Evolutionary conservation across 2,113 vertebrate species (phyloP), one percentile per base, ranked within the genome.

Genomic region (Laticauda colubrina): DNA sequence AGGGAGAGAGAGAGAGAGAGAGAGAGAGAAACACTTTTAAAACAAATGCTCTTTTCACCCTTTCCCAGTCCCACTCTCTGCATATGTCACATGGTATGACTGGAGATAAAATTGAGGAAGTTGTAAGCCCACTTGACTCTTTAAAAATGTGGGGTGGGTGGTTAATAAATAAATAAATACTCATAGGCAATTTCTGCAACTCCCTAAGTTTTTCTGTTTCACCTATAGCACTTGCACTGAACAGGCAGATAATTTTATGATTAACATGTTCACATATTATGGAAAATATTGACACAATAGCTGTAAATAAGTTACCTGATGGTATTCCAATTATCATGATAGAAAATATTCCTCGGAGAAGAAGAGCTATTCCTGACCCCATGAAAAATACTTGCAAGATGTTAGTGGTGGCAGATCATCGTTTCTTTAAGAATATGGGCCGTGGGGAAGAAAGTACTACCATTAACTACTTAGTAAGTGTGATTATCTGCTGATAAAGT

Each of bases 321-420:
- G 93, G 90, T 95, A 93, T 93, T 89, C 96, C 34, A 95, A 96
- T 90, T 57, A 89, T 97, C 91, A 57, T 91, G 39, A 91, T 95
- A 98, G 98, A 91, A 94, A 90, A 92, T 94, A 92, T 96, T 57
- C 97, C 94, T 93, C 97, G 99, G 93, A 97, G 97, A 95, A 99
- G 97, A 96, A 98, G 97, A 95, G 51, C 96, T 0, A 1, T 85
- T 5, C 96, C 98, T 1, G 96, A 98, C 90, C 98, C 96, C 85
- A 96, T 97, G 94, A 99, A 98, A 97, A 99, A 99, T 94, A 99
- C 99, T 0, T 99, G 99, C 94, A 98, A 98, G 55, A 97, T 99
- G 96, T 91, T 99, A 95, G 98, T 99, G 90, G 99, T 99, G 11
- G 99, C 99, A 39, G 99, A 99, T 95, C 98, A 99, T 96, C 99